Percentiles rank a stretch among this genome's conserved stretches.
Evolutionary conservation across 2,113 vertebrate genomes (phyloP).

Genomic region (Pungitius pungitius): DNA sequence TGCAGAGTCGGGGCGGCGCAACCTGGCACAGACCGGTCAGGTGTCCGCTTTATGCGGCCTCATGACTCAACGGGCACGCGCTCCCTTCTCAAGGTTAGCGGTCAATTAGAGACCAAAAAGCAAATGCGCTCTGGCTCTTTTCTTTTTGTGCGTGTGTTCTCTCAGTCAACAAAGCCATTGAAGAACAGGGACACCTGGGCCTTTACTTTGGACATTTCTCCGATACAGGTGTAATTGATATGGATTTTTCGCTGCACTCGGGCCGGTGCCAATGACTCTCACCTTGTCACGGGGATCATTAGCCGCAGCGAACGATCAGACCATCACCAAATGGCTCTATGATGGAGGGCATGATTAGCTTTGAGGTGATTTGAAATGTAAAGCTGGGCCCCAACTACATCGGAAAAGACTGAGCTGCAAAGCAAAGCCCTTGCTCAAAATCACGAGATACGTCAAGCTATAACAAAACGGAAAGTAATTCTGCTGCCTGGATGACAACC

Average conservation of each 20-base stretch:
- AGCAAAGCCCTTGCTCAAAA: neutral
- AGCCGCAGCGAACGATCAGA: conserved; percentile 45
- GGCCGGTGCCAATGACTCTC: conserved; percentile 66
- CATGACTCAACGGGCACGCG: conserved; percentile 16
- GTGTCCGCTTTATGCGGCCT: conserved; percentile 29
- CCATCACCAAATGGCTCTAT: conserved; percentile 16
- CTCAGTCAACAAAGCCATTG: conserved; percentile 55
- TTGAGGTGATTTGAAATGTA: conserved; percentile 13
- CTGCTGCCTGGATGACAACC: neutral
- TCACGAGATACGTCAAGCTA: neutral
- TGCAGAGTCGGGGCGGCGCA: conserved; percentile 58
- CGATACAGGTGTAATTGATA: conserved; percentile 80
- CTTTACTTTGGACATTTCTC: conserved; percentile 73
- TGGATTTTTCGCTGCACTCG: conserved; percentile 70
- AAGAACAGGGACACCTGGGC: conserved; percentile 58
- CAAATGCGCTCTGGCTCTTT: conserved; percentile 25
- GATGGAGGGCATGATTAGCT: conserved; percentile 40
- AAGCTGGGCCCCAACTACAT: neutral
- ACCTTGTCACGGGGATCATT: conserved; percentile 71
- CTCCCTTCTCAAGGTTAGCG: conserved; percentile 58
- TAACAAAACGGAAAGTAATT: neutral
- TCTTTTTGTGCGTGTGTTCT: conserved; percentile 24
- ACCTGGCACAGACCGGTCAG: conserved; percentile 33
- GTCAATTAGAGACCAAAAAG: conserved; percentile 61
- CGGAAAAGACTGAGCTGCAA: neutral